Evolutionary conservation across 53 echinoderm and acorn worm genomes (phyloP).

Genomic region (Stichopus horrens): DNA sequence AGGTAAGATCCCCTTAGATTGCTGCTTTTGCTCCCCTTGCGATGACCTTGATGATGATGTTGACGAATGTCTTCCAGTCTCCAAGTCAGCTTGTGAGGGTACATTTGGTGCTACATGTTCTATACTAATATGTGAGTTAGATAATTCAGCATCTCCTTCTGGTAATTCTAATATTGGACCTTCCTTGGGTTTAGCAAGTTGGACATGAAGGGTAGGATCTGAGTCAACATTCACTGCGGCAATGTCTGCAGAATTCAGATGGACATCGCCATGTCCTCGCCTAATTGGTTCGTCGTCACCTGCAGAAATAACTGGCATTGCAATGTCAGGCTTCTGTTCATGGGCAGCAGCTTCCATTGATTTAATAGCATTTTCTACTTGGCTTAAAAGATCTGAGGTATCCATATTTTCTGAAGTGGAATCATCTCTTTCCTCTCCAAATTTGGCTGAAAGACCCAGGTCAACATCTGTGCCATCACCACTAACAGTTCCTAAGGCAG

Average conservation of each 20-base stretch:
- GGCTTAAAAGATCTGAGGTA: conserved; percentile 38
- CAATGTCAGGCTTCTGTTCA: not conserved
- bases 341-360: conserved; percentile 44
- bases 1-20: not conserved
- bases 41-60: conserved; percentile 13
- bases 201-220: conserved; percentile 2
- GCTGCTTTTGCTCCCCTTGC: not conserved
- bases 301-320: not conserved
- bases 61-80: conserved; percentile 12
- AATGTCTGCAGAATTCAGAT: conserved; percentile 2
- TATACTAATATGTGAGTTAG: not conserved
- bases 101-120: not conserved
- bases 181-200: conserved; percentile 30
- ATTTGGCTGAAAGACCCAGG: conserved; percentile 13
- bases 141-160: not conserved
- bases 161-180: conserved; percentile 36
- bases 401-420: conserved; percentile 15
- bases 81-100: not conserved
- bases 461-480: conserved; percentile 28
- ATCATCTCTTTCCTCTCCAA: conserved; percentile 3
- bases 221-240: conserved; percentile 1
- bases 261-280: not conserved
- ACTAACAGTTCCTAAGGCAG: not conserved
- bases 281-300: not conserved
- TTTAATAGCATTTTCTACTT: conserved; percentile 25